Evolutionary conservation across 2,888 invertebrate species (phyloP).

Genomic region (Scelioninae gen. 2): DNA sequence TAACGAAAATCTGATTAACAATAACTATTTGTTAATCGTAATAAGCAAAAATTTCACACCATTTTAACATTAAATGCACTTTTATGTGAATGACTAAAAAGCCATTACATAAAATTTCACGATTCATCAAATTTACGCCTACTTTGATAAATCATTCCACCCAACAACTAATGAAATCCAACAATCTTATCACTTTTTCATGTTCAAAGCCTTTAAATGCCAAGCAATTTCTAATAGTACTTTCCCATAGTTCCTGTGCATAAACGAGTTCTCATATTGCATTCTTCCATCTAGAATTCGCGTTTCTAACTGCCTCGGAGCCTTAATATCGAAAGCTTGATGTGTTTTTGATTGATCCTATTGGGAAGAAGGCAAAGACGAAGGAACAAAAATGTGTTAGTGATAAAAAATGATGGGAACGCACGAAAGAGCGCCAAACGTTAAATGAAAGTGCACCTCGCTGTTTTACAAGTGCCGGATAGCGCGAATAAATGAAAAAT

Average conservation of each 20-base stretch:
- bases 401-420: slow-evolving; percentile 54
- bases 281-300: slow-evolving; percentile 63
- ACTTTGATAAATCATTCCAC: slow-evolving; percentile 1
- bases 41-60: too few species aligned
- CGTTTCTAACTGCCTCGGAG: slow-evolving; percentile 55
- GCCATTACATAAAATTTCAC: too few species aligned
- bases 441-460: slow-evolving; percentile 40
- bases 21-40: too few species aligned
- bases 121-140: background rate
- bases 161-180: slow-evolving; percentile 17
- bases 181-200: slow-evolving; percentile 47
- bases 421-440: slow-evolving; percentile 41
- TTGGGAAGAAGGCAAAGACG: slow-evolving; percentile 57
- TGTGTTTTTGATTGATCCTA: slow-evolving; percentile 68
- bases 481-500: slow-evolving; percentile 45
- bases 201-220: slow-evolving; percentile 33
- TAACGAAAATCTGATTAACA: too few species aligned
- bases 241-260: slow-evolving; percentile 60
- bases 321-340: slow-evolving; percentile 63
- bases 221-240: slow-evolving; percentile 50
- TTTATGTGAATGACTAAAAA: too few species aligned
- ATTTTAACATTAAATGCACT: too few species aligned
- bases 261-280: slow-evolving; percentile 69
- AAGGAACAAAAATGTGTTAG: slow-evolving; percentile 53
- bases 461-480: slow-evolving; percentile 36